Evolutionary conservation across 2,113 vertebrate genomes (phyloP), one percentile per base, ranked within the genome.

Genomic region (Prionailurus viverrinus): DNA sequence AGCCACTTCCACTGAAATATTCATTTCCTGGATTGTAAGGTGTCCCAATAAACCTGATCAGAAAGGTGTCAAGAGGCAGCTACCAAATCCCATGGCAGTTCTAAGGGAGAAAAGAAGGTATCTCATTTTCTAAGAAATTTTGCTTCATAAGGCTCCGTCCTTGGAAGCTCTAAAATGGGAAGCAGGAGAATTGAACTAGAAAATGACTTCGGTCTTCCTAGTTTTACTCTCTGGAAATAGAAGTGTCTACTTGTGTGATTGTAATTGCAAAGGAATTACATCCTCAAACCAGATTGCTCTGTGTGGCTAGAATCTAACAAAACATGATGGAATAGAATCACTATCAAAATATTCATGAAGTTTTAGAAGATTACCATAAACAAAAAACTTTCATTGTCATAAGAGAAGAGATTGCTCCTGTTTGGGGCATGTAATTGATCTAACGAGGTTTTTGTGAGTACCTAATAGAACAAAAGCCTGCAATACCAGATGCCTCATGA

Each of bases 181-280:
- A 76, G 15, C 39, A 58, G 5, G 41, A 45, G 1, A 85, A 51
- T 16, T 16, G 4, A 84, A 45, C 23, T 55, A 73, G 66, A 58
- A 94, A 94, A 89, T 12, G 8, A n/a, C 48, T 11, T 89, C 45
- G 27, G 15, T 76, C 14, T 94, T 71, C 29, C 23, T 0, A 76
- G 65, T 55, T 89, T 86, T 65, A 55, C 23, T 69, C 39, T 94
- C 48, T 92, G 27, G 68, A 89, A 95, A 86, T 13, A 83, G 85
- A 94, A 86, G 12, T 76, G 4, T 78, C 29, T 74, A 31, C n/a
- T 39, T 65, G 15, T 93, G 19, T 81, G 69, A 88, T 73, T 45
- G 3, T 29, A 73, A 63, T n/a, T 58, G 45, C 19, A 76, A 94
- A 53, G 68, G 18, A 31, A 63, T 66, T 71, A 7, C 45, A 45